Conservation (phyloP, 2,797 vertebrate genomes). For the Acrossocheilus wenchowensis region DNA sequence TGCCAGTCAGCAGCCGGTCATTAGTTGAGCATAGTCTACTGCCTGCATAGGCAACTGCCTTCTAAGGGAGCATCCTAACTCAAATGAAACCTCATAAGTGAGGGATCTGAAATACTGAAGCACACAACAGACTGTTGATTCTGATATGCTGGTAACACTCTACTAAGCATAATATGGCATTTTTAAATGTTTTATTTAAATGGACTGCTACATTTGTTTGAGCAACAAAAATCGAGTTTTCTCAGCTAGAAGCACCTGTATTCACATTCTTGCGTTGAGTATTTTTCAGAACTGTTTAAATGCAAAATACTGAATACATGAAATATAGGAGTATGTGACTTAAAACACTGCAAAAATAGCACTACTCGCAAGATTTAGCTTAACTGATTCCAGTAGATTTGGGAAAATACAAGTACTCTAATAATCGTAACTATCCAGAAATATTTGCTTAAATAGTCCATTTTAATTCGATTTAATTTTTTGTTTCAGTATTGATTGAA, state of each 20-base stretch:
- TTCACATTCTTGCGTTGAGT: background rate
- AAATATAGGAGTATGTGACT: background rate
- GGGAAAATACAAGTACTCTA: background rate
- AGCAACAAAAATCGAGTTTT: background rate
- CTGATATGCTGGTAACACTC: background rate
- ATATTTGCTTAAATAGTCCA: background rate
- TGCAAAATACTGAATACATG: background rate
- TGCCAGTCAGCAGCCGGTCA: conserved; percentile 54
- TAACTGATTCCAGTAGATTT: too few relatives aligned
- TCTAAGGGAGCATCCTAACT: background rate
- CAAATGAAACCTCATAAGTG: background rate
- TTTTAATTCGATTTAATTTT: background rate
- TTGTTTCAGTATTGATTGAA: background rate
- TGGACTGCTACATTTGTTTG: background rate
- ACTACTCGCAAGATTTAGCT: background rate
- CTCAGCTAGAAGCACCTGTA: background rate
- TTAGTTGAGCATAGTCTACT: background rate
- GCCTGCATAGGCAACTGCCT: background rate
- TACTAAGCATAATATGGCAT: background rate
- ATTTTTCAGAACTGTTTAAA: background rate
- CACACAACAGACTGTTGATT: background rate
- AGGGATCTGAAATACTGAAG: background rate
- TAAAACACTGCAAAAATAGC: background rate
- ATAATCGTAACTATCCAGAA: background rate
- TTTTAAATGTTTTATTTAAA: background rate